A percentile compares a stretch with the other conserved stretches of the same genome.
These are phyloP conservation scores for Vireo griseus DNA, from an alignment of 2,797 vertebrate genomes.

Conservation along the genomic window DNA sequence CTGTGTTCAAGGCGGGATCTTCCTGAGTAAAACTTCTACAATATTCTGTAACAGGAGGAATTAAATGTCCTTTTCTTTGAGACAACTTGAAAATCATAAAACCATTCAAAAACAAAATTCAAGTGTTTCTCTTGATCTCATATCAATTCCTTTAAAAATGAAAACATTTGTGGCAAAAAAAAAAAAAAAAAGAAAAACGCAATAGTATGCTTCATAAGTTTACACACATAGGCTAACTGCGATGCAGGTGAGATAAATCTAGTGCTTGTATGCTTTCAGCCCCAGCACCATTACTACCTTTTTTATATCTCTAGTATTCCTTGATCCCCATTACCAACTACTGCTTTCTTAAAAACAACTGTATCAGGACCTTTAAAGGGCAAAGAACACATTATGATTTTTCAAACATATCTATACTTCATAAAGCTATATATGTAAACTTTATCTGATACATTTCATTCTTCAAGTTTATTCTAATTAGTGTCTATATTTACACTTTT, in stretches of 20 bases:
- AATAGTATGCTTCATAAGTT: background rate
- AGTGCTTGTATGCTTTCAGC: background rate
- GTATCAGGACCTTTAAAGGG: background rate
- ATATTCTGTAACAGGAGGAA: background rate
- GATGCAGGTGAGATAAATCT: background rate
- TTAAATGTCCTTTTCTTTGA: background rate
- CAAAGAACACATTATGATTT: background rate
- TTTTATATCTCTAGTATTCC: background rate
- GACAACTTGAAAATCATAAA: background rate
- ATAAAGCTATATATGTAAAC: background rate
- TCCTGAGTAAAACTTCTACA: background rate
- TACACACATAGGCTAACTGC: background rate
- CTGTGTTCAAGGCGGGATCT: background rate
- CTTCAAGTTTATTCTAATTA: background rate
- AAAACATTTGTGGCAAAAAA: background rate
- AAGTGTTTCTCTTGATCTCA: background rate
- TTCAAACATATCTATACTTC: background rate
- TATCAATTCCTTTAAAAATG: background rate
- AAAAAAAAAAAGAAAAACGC: background rate
- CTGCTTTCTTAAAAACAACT: background rate
- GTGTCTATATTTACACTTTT: background rate
- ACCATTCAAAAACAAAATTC: background rate
- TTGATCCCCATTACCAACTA: background rate
- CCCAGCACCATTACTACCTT: background rate
- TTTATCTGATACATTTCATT: background rate